A percentile compares a stretch with the other conserved stretches of the same genome.
Evolutionary conservation across 1,140 invertebrate genomes (phyloP).

Genomic region (Pachypsylla venusta): DNA sequence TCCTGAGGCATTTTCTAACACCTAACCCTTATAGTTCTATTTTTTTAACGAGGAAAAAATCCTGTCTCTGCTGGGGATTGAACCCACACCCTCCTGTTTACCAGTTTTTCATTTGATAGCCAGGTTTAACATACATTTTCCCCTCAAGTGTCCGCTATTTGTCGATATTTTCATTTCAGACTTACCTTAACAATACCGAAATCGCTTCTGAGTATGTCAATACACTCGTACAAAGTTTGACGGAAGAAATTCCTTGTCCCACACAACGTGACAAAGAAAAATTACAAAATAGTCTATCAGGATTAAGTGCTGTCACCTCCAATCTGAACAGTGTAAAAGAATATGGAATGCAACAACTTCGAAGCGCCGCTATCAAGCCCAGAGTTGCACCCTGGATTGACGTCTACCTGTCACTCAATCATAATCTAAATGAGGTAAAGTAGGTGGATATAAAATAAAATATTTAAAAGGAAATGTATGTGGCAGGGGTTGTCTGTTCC

Average conservation of each 20-base stretch:
- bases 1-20: no score
- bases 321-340: slow-evolving; percentile 64
- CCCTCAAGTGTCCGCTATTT: no score
- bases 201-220: slow-evolving; percentile 79
- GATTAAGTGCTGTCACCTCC: slow-evolving; percentile 54
- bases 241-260: slow-evolving; percentile 50
- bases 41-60: no score
- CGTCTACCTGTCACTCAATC: slow-evolving; percentile 57
- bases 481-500: no score
- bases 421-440: slow-evolving; percentile 35
- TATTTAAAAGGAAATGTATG: no score
- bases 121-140: no score
- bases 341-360: slow-evolving; percentile 71
- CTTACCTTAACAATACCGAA: slow-evolving; percentile 88
- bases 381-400: slow-evolving; percentile 75
- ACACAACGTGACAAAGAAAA: slow-evolving; percentile 49
- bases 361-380: slow-evolving; percentile 67
- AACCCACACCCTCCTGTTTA: no score
- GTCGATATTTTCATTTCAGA: slow-evolving; percentile 41
- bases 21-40: no score
- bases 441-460: no score
- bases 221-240: slow-evolving; percentile 54
- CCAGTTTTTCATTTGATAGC: no score
- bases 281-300: slow-evolving; percentile 57
- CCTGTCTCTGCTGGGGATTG: no score